Evolutionary conservation across 2,797 vertebrate species (phyloP).

Genomic region (Tokudaia tokunoshimensis): DNA sequence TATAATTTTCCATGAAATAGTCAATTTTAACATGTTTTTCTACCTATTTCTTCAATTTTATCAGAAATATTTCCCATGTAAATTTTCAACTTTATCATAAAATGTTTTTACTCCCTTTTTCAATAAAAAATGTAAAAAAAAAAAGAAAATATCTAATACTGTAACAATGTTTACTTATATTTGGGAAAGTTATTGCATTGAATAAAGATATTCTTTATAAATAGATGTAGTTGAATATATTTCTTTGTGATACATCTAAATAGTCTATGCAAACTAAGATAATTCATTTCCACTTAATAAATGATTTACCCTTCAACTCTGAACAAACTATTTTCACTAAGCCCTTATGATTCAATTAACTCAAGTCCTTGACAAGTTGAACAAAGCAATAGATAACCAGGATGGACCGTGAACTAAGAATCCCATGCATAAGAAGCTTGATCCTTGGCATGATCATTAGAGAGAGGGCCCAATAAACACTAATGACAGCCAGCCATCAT

Average conservation of each 20-base stretch:
- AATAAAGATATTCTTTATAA: neutral
- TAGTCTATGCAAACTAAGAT: neutral
- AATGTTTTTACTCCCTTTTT: too few relatives aligned
- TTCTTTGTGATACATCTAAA: slow-evolving; percentile 66
- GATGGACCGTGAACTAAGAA: slow-evolving; percentile 76
- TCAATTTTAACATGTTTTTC: too few relatives aligned
- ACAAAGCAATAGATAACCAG: slow-evolving; percentile 81
- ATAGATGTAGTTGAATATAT: slow-evolving; percentile 52
- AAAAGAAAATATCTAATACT: too few relatives aligned
- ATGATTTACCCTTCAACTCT: slow-evolving; percentile 84
- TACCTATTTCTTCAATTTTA: too few relatives aligned
- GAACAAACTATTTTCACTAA: slow-evolving; percentile 82
- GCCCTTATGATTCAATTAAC: slow-evolving; percentile 83
- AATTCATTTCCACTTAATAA: slow-evolving; percentile 78
- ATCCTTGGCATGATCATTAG: slow-evolving; percentile 73
- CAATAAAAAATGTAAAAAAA: too few relatives aligned
- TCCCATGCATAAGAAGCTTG: slow-evolving; percentile 82
- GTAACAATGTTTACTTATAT: neutral
- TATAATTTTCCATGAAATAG: too few relatives aligned
- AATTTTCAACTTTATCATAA: too few relatives aligned
- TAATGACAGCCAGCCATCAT: slow-evolving; percentile 75
- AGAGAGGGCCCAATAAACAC: slow-evolving; percentile 77
- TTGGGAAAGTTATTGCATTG: neutral
- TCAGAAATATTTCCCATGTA: too few relatives aligned
- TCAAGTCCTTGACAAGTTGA: slow-evolving; percentile 85